These are phyloP conservation scores for Xerus inauris DNA, from an alignment of 2,113 vertebrate species.

Conservation along the genomic window DNA sequence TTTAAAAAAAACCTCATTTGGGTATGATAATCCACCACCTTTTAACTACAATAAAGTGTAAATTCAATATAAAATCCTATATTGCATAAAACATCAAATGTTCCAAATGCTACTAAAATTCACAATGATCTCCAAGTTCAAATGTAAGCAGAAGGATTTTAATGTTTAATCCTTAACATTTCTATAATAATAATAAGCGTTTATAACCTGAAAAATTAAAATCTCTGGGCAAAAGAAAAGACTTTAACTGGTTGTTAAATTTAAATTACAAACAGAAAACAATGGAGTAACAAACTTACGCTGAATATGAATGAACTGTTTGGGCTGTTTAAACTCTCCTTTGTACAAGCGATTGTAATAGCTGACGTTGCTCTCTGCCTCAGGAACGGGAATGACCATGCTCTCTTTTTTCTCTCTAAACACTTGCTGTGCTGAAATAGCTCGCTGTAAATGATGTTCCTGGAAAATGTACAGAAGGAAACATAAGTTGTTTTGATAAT, in stretches of 20 bases:
- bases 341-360: slow-evolving; percentile 96
- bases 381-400: slow-evolving; percentile 97
- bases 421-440: slow-evolving; percentile 96
- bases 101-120: slow-evolving; percentile 55
- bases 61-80: slow-evolving; percentile 29
- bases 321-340: slow-evolving; percentile 94
- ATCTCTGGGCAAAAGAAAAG: slow-evolving; percentile 18
- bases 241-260: slow-evolving; percentile 60
- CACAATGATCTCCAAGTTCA: slow-evolving; percentile 58
- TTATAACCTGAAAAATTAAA: slow-evolving; percentile 52
- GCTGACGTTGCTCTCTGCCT: slow-evolving; percentile 94
- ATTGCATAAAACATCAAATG: slow-evolving; percentile 41
- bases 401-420: slow-evolving; percentile 97
- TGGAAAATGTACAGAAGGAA: slow-evolving; percentile 82
- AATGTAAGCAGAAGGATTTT: slow-evolving; percentile 39
- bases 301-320: slow-evolving; percentile 97
- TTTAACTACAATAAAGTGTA: slow-evolving; percentile 43
- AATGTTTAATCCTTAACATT: slow-evolving; percentile 55
- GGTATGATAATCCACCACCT: background rate
- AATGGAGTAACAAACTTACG: slow-evolving; percentile 88
- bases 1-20: slow-evolving; percentile 54
- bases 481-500: slow-evolving; percentile 58
- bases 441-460: slow-evolving; percentile 97
- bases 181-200: slow-evolving; percentile 37
- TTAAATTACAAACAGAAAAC: slow-evolving; percentile 52